Base-by-base conservation (phyloP, 1,140 invertebrate genomes). In the Micrasema minimum region DNA sequence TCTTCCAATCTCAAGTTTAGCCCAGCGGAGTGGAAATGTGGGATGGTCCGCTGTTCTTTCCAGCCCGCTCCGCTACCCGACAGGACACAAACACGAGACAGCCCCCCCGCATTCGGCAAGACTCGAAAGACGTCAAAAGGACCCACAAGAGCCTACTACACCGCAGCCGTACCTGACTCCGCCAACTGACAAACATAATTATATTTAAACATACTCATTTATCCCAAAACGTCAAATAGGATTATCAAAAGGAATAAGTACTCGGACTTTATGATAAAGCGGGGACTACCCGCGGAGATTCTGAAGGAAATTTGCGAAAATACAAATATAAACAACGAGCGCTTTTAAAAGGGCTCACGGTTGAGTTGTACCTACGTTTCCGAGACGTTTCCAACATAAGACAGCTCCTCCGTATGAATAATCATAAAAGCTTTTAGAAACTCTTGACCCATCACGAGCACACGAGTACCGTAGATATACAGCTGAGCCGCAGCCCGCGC, bases 391-490 rank as follows among this genome's bases (percentile, higher is more conserved):
- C 20, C 51, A 23, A 20, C 35, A 57, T 69, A 43, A 59, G 55
- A 61, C 55, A 69, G 43, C 35, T 1, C 0, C 35, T 20, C 48
- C 61, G 22, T 61, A 59, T 51, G 45, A 64, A 59, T 64, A 64
- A 51, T 45, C 12, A 57, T 59, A 70, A 64, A 70, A 64, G 57
- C 68, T 53, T 71, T 53, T 38, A 66, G 69, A 41, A 45, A 65
- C 9, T 20, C 59, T 66, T 71, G 69, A 71, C 55, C 59, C 53
- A 64, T 71, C 59, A 65, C 35, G 41, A 71, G 41, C 46, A 65
- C 61, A 43, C 61, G 35, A 67, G 22, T 1, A 22, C 35, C 16
- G 50, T 37, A 50, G 61, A 46, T 16, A 23, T 46, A 23, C 48
- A 18, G 41, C 23, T 16, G 48, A 18, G 41, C 23, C 22, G 48